These are phyloP conservation scores for Euspilapteryx auroguttella DNA, from an alignment of 2,888 invertebrate species.

Conservation along the genomic window DNA sequence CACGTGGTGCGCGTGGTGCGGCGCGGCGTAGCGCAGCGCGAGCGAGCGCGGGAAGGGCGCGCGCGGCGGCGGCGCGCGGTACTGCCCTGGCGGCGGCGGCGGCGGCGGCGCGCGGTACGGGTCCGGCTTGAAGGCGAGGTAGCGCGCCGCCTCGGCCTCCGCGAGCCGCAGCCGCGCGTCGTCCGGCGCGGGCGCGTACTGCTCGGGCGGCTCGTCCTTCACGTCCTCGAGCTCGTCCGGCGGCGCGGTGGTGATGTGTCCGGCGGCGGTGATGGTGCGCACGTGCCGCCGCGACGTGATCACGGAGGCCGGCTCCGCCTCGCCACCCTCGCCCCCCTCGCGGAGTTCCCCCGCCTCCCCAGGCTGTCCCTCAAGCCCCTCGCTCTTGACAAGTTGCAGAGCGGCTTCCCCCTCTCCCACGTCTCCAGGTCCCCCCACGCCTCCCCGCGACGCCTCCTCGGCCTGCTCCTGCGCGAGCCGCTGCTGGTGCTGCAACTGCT, in stretches of 20 bases:
- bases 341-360: conserved; percentile 6
- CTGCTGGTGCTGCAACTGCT: conserved; percentile 7
- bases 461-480: conserved; percentile 7
- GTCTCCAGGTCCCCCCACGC: conserved; percentile 17
- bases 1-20: conserved; percentile 25
- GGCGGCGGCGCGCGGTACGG: conserved; percentile 25
- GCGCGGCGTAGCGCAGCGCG: conserved; percentile 32
- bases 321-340: conserved; percentile 9
- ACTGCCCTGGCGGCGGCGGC: conserved; percentile 12
- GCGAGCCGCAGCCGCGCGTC: conserved; percentile 33
- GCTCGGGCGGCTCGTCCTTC: conserved; percentile 40
- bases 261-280: conserved; percentile 64
- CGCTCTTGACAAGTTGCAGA: conserved; percentile 43
- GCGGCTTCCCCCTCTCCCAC: conserved; percentile 22
- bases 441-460: conserved; percentile 3
- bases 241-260: conserved; percentile 49
- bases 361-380: conserved; percentile 18
- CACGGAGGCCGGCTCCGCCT: conserved; percentile 41
- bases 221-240: conserved; percentile 24
- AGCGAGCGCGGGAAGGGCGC: conserved; percentile 20
- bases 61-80: conserved; percentile 12
- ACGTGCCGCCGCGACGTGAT: conserved; percentile 60
- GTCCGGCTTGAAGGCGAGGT: conserved; percentile 40
- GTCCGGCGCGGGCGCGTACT: conserved; percentile 19
- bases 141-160: conserved; percentile 36